Percentiles rank a stretch among this genome's conserved stretches.
Conservation (phyloP, 92 coral and sea anemone genomes). For the Zoanthus sansibaricus region DNA sequence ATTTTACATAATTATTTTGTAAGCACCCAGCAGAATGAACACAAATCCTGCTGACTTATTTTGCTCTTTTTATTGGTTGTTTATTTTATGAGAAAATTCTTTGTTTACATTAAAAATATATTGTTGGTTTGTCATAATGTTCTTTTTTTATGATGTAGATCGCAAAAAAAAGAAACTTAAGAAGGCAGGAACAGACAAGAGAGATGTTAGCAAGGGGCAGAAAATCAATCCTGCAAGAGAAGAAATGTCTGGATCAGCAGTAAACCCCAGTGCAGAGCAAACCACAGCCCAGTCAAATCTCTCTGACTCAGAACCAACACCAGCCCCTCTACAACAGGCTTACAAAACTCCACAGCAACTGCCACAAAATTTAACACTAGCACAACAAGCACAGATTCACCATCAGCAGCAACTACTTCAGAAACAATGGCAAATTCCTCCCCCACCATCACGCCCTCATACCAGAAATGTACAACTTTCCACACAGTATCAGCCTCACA, state of each 20-base stretch:
- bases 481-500: slow-evolving; percentile 24
- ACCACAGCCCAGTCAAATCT: slow-evolving; percentile 59
- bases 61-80: no score
- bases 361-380: slow-evolving; percentile 48
- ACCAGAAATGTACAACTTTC: slow-evolving; percentile 39
- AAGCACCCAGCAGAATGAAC: no score
- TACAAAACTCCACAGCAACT: slow-evolving; percentile 71
- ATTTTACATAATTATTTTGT: no score
- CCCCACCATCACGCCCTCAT: slow-evolving; percentile 56
- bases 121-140: no score
- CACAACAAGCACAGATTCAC: slow-evolving; percentile 46
- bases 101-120: no score
- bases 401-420: slow-evolving; percentile 39
- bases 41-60: no score
- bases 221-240: slow-evolving; percentile 66
- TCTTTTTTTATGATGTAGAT: slow-evolving; percentile 29
- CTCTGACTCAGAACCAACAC: slow-evolving; percentile 54
- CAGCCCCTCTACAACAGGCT: slow-evolving; percentile 58
- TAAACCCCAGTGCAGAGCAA: slow-evolving; percentile 78
- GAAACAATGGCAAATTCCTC: slow-evolving; percentile 65
- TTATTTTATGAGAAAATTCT: no score
- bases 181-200: slow-evolving; percentile 65
- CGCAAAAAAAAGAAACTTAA: slow-evolving; percentile 73
- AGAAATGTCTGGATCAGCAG: slow-evolving; percentile 74
- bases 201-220: slow-evolving; percentile 65